A percentile compares a stretch with the other conserved stretches of the same genome.
phyloP scores from a whole-genome alignment of 2,888 invertebrate genomes.

The Rhingia rostrata region DNA sequence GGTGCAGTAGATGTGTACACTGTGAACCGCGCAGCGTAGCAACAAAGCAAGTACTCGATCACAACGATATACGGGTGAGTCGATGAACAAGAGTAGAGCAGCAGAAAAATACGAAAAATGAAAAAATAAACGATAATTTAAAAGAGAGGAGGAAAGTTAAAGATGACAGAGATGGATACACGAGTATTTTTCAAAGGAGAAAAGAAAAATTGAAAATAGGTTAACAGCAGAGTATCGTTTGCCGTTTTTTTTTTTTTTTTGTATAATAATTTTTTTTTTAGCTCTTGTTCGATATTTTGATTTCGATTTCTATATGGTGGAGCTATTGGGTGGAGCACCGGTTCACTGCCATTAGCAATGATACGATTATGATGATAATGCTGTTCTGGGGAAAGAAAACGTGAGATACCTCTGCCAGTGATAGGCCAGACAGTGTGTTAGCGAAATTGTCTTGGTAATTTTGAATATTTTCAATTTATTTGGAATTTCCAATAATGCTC shows the following conservation, averaged over 20 bases:
- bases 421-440: neutral
- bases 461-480: slow-evolving; percentile 22
- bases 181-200: slow-evolving; percentile 31
- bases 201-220: slow-evolving; percentile 64
- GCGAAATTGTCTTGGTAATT: neutral
- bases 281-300: slow-evolving; percentile 31
- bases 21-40: slow-evolving; percentile 43
- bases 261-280: slow-evolving; percentile 1
- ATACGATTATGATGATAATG: slow-evolving; percentile 69
- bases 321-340: slow-evolving; percentile 16
- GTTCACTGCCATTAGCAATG: slow-evolving; percentile 69
- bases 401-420: slow-evolving; percentile 9
- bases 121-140: slow-evolving; percentile 21
- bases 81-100: slow-evolving; percentile 42
- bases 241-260: slow-evolving; percentile 23
- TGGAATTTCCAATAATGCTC: slow-evolving; percentile 10
- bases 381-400: slow-evolving; percentile 28
- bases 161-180: slow-evolving; percentile 53
- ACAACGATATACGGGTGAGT: slow-evolving; percentile 21
- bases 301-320: slow-evolving; percentile 41
- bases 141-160: slow-evolving; percentile 44
- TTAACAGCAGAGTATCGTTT: slow-evolving; percentile 67
- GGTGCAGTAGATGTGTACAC: neutral
- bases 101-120: slow-evolving; percentile 22
- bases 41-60: slow-evolving; percentile 39